Base-by-base conservation (phyloP, 2,888 invertebrate species). In the Nowickia ferox region DNA sequence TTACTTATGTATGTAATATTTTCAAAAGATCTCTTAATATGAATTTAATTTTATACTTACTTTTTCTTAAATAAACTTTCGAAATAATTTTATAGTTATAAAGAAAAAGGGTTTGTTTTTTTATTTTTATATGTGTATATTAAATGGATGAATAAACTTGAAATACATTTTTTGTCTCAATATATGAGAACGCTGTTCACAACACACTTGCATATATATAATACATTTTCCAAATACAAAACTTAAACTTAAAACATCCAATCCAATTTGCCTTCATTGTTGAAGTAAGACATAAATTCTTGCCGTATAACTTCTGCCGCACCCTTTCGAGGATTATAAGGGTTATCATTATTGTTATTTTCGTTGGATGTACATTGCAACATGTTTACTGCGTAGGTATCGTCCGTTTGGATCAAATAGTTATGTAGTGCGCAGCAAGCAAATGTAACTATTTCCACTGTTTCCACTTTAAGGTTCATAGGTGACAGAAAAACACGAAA, bases 181-280 rank as follows among this genome's bases (percentile, higher is more conserved):
- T 48, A 6, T 48, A 48, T 48, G 48, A 15, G 48, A 48, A 48
- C 48, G n/a, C 13, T 48, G n/a, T 48, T 48, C 48, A 48, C 15
- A 48, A n/a, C 48, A 15, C 48, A 48, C n/a, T 48, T 48, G 15
- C 48, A 48, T 48, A 48, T 48, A 13, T 48, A 48, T 48, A 48
- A 48, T 48, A 15, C n/a, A 48, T n/a, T n/a, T 48, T 48, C 11
- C 48, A 48, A 48, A 48, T 48, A 48, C 13, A 51, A 51, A 51
- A 51, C 51, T 51, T 51, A n/a, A n/a, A 8, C n/a, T 51, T n/a
- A 51, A 51, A 15, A 51, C 51, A 51, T 51, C 51, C 51, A 51
- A 51, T n/a, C n/a, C n/a, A 51, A 51, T 51, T 51, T 51, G n/a
- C 51, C 51, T n/a, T n/a, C n/a, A 51, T 51, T 51, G n/a, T 51